A percentile compares a stretch with the other conserved stretches of the same genome.
Evolutionary conservation across 1,140 invertebrate species (phyloP).

Genomic region (Saxidomus purpurata): DNA sequence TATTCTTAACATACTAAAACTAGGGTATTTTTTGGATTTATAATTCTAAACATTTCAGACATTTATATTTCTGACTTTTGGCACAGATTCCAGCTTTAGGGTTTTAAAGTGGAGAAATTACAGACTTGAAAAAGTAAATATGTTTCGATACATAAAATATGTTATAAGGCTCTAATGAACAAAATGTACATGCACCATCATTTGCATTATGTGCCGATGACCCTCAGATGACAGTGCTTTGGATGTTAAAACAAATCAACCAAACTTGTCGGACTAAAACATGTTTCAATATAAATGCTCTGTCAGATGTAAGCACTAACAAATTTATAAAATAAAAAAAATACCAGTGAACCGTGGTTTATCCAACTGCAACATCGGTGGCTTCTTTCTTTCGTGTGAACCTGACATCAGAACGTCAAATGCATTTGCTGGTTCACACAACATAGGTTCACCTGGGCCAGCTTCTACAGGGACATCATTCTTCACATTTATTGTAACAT

Average conservation of each 20-base stretch:
- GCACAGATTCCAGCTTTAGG: too few species aligned
- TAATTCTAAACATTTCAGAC: conserved; percentile 26
- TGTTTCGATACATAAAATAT: conserved; percentile 23
- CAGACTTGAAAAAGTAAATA: conserved; percentile 28
- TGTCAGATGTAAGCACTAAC: background rate
- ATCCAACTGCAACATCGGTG: background rate
- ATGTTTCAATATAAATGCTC: conserved; percentile 8
- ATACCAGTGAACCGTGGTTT: conserved; percentile 49
- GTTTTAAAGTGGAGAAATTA: too few species aligned
- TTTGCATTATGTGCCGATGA: background rate
- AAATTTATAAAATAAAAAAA: background rate
- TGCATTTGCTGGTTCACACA: conserved; percentile 33
- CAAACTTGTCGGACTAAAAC: conserved; percentile 10
- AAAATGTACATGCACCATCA: background rate
- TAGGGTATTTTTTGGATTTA: conserved; percentile 6
- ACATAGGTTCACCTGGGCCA: conserved; percentile 43
- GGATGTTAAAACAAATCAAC: background rate
- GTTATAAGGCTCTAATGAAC: conserved; percentile 4
- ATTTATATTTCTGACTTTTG: conserved; percentile 25
- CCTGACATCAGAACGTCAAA: conserved; percentile 33
- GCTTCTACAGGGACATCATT: conserved; percentile 20
- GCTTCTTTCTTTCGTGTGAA: conserved; percentile 18
- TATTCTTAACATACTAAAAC: conserved; percentile 21
- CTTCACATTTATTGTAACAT: conserved; percentile 26
- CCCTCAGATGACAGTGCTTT: conserved; percentile 3